A percentile compares a stretch with the other conserved stretches of the same genome.
phyloP scores from a whole-genome alignment of 2,797 vertebrate species.

The Novumbra hubbsi region DNA sequence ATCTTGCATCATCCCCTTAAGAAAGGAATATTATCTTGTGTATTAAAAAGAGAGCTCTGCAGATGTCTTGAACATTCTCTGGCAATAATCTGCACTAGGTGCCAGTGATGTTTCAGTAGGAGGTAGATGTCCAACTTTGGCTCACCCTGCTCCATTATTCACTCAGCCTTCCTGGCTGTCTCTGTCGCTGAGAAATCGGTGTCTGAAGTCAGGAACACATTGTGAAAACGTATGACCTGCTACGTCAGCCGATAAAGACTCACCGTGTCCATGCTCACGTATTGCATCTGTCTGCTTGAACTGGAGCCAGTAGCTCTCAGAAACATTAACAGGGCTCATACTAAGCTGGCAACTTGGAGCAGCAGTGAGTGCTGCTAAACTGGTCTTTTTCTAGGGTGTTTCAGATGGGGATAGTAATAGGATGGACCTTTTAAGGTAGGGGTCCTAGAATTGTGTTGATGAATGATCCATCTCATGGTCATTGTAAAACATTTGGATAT shows the following conservation, averaged over 20 bases:
- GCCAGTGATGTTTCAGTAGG: constrained; percentile 42
- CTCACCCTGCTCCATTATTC: constrained; percentile 59
- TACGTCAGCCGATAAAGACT: constrained; percentile 31
- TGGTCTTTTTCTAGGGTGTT: too few species aligned
- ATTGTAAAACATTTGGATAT: too few species aligned
- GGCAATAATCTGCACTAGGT: not conserved
- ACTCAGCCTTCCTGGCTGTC: constrained; percentile 50
- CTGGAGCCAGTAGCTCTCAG: constrained; percentile 21
- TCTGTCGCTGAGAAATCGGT: constrained; percentile 49
- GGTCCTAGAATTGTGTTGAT: too few species aligned
- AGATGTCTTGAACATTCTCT: not conserved
- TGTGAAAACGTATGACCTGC: constrained; percentile 44
- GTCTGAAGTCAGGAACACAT: constrained; percentile 59
- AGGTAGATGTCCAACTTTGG: constrained; percentile 21
- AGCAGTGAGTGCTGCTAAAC: too few species aligned
- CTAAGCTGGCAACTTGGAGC: not conserved
- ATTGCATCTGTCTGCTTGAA: constrained; percentile 9
- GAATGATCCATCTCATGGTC: too few species aligned
- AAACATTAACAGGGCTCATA: not conserved
- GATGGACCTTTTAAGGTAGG: too few species aligned
- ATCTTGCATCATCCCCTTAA: not conserved
- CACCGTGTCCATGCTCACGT: constrained; percentile 14
- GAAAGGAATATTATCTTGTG: not conserved
- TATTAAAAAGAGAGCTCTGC: not conserved
- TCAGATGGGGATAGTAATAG: too few species aligned